These are phyloP conservation scores for Brenthis ino DNA, from an alignment of 2,888 invertebrate species.

Conservation along the genomic window DNA sequence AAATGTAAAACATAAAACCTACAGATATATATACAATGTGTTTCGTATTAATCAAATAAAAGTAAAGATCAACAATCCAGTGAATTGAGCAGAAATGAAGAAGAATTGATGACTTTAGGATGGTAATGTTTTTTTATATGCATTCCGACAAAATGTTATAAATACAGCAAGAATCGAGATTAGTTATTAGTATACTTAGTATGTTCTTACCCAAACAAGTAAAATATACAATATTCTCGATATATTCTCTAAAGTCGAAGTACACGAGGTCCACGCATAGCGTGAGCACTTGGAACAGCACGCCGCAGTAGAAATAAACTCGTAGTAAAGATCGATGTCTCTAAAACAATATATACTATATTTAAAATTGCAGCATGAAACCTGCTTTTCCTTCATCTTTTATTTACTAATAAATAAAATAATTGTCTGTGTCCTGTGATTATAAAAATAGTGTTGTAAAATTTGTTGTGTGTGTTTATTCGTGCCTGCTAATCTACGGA, in stretches of 20 bases:
- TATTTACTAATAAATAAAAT: no score
- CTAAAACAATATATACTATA: constrained; percentile 48
- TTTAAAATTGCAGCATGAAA: not conserved
- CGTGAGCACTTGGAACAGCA: constrained; percentile 54
- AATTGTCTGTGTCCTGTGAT: no score
- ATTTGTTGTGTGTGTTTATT: no score
- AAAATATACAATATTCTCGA: constrained; percentile 54
- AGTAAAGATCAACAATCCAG: not conserved
- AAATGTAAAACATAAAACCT: no score
- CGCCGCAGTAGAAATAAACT: constrained; percentile 58
- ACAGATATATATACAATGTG: not conserved
- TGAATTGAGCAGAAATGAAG: no score
- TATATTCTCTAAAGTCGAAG: constrained; percentile 53
- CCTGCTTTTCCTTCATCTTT: not conserved
- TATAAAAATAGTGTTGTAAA: no score
- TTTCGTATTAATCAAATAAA: not conserved
- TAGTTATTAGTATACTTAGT: not conserved
- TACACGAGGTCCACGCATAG: constrained; percentile 56
- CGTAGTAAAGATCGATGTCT: constrained; percentile 56
- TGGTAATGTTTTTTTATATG: no score
- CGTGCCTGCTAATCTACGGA: no score
- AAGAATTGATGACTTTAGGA: no score
- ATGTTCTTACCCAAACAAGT: constrained; percentile 53
- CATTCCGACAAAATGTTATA: no score
- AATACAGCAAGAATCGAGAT: no score